phyloP scores from a whole-genome alignment of 2,888 invertebrate species.

The Drosophila vallismaia region DNA sequence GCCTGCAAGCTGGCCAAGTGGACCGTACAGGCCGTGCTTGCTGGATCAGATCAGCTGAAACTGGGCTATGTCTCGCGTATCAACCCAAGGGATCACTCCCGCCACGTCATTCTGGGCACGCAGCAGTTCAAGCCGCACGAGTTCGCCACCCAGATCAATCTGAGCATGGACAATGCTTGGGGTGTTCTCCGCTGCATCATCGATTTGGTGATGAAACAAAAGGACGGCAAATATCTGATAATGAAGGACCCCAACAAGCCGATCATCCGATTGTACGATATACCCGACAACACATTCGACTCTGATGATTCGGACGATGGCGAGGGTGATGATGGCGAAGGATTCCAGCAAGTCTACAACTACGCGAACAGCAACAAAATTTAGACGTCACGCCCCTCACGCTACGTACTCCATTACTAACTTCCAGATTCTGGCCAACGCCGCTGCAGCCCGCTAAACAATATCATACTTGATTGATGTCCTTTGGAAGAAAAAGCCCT shows the following conservation, averaged over 20 bases:
- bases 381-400: slow-evolving; percentile 40
- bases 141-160: slow-evolving; percentile 98
- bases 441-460: slow-evolving; percentile 21
- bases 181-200: slow-evolving; percentile 98
- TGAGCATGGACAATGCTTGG: slow-evolving; percentile 99
- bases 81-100: slow-evolving; percentile 96
- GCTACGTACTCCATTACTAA: slow-evolving; percentile 2
- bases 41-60: slow-evolving; percentile 98
- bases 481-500: slow-evolving; percentile 21
- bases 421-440: slow-evolving; percentile 24
- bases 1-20: slow-evolving; percentile 99
- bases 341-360: slow-evolving; percentile 83
- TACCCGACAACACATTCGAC: slow-evolving; percentile 99
- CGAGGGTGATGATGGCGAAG: slow-evolving; percentile 78
- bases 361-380: slow-evolving; percentile 73
- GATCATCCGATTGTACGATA: slow-evolving; percentile 97
- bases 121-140: slow-evolving; percentile 99
- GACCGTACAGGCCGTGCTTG: slow-evolving; percentile 97
- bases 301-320: slow-evolving; percentile 88
- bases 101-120: slow-evolving; percentile 97
- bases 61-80: slow-evolving; percentile 99
- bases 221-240: slow-evolving; percentile 97
- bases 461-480: slow-evolving; percentile 26
- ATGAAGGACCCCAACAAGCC: slow-evolving; percentile 99
- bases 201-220: slow-evolving; percentile 98